Conservation (phyloP, 2,888 invertebrate genomes). For the Cremastobaeus sp. region DNA sequence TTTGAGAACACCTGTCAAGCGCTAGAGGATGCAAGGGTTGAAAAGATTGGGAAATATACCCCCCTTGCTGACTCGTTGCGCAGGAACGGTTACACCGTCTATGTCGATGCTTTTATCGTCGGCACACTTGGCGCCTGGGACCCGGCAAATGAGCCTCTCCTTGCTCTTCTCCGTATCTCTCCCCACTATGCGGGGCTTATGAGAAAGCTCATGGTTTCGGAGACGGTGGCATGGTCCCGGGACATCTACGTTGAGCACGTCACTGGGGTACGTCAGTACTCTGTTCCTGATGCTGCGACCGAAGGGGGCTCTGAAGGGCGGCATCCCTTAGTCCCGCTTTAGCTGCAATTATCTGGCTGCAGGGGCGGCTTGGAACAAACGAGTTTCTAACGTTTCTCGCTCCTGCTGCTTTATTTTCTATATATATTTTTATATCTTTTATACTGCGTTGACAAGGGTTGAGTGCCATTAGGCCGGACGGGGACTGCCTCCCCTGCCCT, state of each 20-base stretch:
- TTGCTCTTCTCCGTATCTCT: conserved; percentile 33
- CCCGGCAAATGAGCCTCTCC: conserved; percentile 18
- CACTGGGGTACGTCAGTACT: conserved; percentile 64
- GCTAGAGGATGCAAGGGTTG: conserved; percentile 61
- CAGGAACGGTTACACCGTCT: conserved; percentile 33
- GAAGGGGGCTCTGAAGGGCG: too few species aligned
- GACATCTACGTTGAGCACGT: conserved; percentile 72
- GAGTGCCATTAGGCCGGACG: too few species aligned
- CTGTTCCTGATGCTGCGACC: too few species aligned
- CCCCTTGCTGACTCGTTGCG: conserved; percentile 61
- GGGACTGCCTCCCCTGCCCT: too few species aligned
- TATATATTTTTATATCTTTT: too few species aligned
- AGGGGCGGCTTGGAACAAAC: too few species aligned
- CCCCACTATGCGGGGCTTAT: conserved; percentile 62
- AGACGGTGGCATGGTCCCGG: conserved; percentile 66
- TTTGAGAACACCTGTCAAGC: conserved; percentile 68
- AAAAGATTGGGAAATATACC: conserved; percentile 64
- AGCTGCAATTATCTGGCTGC: too few species aligned
- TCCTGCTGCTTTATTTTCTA: too few species aligned
- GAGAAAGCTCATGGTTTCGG: conserved; percentile 66
- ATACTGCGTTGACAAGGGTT: too few species aligned
- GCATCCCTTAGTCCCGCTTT: too few species aligned
- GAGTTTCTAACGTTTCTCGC: too few species aligned
- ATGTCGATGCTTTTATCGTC: conserved; percentile 52
- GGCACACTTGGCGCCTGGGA: conserved; percentile 56